Evolutionary conservation across 2,797 vertebrate species (phyloP).

Genomic region (Falco rusticolus): DNA sequence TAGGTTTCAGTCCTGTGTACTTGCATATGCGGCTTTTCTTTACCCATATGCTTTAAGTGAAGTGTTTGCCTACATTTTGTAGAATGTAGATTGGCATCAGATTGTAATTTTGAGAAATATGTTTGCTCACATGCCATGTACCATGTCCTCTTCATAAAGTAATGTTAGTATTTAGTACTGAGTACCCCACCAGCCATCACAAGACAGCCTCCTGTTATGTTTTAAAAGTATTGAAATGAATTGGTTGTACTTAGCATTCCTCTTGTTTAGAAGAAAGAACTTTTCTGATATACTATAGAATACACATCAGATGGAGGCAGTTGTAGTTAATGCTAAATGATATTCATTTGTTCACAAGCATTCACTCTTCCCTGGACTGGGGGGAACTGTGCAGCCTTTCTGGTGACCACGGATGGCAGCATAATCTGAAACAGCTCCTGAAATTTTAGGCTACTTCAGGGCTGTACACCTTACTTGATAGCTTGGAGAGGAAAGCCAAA

Average conservation of each 20-base stretch:
- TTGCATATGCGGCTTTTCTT: not conserved
- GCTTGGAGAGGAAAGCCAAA: not conserved
- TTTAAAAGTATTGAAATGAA: not conserved
- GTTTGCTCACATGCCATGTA: not conserved
- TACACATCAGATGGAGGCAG: not conserved
- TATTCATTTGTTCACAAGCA: not conserved
- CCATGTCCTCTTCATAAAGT: not conserved
- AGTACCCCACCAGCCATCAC: not conserved
- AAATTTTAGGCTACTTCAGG: not conserved
- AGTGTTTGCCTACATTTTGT: not conserved
- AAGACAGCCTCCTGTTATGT: not conserved
- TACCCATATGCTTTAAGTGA: not conserved
- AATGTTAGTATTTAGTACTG: not conserved
- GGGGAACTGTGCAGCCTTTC: not conserved
- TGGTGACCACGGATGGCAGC: fast-evolving
- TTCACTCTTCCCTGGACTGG: not conserved
- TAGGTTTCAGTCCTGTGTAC: not conserved
- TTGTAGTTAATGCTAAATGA: not conserved
- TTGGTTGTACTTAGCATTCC: not conserved
- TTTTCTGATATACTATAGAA: not conserved
- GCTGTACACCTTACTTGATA: not conserved
- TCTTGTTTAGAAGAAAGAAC: not conserved
- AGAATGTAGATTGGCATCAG: not conserved
- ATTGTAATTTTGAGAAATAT: not conserved
- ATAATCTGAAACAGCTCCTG: not conserved